Base-by-base conservation (phyloP, 2,113 vertebrate species). In the Carlito syrichta region DNA sequence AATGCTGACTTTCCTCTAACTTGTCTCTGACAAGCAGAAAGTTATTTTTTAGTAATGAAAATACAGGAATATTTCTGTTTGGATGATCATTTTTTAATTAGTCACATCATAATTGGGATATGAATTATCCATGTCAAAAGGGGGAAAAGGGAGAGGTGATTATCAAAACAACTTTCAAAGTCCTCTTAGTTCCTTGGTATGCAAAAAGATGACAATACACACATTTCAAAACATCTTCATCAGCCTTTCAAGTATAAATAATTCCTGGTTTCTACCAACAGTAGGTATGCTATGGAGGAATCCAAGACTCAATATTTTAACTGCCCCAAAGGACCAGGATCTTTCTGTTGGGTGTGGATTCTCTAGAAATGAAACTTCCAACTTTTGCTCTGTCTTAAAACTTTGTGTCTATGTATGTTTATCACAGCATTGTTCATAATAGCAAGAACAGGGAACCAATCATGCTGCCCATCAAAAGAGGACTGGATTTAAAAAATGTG, bases 41-140 rank as follows among this genome's bases (percentile, higher is more conserved):
- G 95, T 96, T 96, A 89, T 97, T 97, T 97, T 91, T 83, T 71
- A 89, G 73, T 94, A 95, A 96, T 84, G 62, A 94, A 96, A 96
- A 94, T 86, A 91, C 45, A 94, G 62, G 77, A 91, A 83, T 89
- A 89, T 94, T 93, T 96, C 77, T 79, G 73, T 91, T 91, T 86
- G 83, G 95, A 94, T 94, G 93, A 94, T 93, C 19, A 1, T 76
- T 63, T 78, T 94, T 94, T 56, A 97, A 91, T 86, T 79, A 91
- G 89, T 78, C 73, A 89, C 56, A 50, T 96, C 50, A 30, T 74
- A 89, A 74, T 20, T 69, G 45, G 63, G 38, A 58, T 74, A 88
- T 66, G 54, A 94, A 92, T 91, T 86, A 63, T 77, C 87, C 50
- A 25, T 45, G 62, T 93, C 71, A 82, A 77, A 89, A 82, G 40